Evolutionary conservation across 2,888 invertebrate genomes (phyloP), one percentile per base, ranked within the genome.

Genomic region (Phortica okadai): DNA sequence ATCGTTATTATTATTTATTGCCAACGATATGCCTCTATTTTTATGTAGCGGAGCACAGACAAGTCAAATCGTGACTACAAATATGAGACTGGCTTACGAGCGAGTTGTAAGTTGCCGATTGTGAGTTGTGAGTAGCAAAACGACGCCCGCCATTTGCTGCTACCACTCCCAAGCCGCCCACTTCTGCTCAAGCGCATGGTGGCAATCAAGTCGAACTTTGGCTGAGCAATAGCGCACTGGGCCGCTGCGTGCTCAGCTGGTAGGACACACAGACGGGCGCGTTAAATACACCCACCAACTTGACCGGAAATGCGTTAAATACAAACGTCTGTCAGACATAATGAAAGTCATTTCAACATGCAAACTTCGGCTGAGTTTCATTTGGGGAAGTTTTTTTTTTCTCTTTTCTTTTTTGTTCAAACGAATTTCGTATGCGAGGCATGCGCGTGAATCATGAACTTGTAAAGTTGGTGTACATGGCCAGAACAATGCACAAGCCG

Each of bases 1-100:
- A 87, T 87, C 85, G 88, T 86, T 88, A 88, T 88, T 86, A 86
- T 86, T 86, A 86, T 86, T 86, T 86, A 86, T 86, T 88, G 85
- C 89, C 83, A 85, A 78, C 84, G 83, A 88, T 88, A 88, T 86
- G 10, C 25, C 5, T 16, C 16, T 88, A 87, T 86, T 86, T 86
- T 86, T 86, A 88, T 86, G 89, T 88, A 16, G 62, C 16, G 16
- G 10, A 62, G 10, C 87, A 80, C 86, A 69, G 87, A 83, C 87
- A 81, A 62, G 62, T 62, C 69, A 88, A 87, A 88, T 86, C 86
- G 86, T 86, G 86, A 86, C 86, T 88, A 41, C 50, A 50, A 50
- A 50, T 50, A 14, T 50, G 50, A 50, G 50, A 11, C 50, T 50
- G 50, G 14, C 33, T 33, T 33, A 33, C 33, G 33, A 14, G 50